These are phyloP conservation scores for Melipona quadrifasciata DNA, from an alignment of 1,140 invertebrate species.

Conservation along the genomic window DNA sequence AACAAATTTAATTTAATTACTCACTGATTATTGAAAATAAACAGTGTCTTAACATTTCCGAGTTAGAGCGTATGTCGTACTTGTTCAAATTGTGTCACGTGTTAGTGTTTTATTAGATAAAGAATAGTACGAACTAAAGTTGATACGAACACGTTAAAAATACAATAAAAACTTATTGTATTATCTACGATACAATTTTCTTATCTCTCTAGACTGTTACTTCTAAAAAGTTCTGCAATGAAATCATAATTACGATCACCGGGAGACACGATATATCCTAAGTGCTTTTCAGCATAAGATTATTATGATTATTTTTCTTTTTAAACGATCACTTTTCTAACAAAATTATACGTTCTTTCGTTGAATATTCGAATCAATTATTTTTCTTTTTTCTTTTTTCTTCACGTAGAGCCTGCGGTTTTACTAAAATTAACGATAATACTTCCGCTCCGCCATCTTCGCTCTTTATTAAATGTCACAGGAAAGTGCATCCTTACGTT, in stretches of 20 bases:
- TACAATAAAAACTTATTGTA: background rate
- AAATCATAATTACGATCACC: background rate
- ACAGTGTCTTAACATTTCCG: too few species aligned
- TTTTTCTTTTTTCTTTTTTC: background rate
- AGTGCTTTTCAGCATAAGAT: background rate
- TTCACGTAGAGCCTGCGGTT: background rate
- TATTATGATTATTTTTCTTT: background rate
- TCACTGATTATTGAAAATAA: too few species aligned
- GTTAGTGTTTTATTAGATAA: background rate
- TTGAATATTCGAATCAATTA: background rate
- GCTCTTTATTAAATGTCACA: constrained; percentile 8
- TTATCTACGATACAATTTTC: background rate
- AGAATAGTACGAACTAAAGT: background rate
- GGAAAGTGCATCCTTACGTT: constrained; percentile 5
- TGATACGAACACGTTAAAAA: background rate
- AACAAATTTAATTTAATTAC: too few species aligned
- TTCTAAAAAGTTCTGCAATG: background rate
- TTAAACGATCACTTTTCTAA: background rate
- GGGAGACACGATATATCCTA: background rate
- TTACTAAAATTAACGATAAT: constrained; percentile 5
- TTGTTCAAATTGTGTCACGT: background rate
- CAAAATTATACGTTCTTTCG: background rate
- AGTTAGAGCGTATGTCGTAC: too few species aligned
- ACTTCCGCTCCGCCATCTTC: constrained; percentile 2
- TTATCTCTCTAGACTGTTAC: background rate